Conservation (phyloP, 2,888 invertebrate species). For the Timema podura region DNA sequence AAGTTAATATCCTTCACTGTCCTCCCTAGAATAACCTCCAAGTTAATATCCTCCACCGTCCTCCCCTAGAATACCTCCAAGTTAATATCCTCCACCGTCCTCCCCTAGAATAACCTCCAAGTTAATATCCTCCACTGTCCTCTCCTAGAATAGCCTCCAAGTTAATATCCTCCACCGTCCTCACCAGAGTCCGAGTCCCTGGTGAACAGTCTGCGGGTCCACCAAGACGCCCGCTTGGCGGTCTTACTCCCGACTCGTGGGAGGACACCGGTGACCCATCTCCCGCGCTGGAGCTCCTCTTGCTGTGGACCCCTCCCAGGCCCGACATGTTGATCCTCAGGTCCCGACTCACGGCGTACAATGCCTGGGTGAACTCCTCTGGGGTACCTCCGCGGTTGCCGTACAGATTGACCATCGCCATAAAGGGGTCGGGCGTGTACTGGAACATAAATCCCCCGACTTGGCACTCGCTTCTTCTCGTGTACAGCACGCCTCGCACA, state of each 20-base stretch:
- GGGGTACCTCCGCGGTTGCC: conserved; percentile 38
- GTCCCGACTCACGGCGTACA: conserved; percentile 36
- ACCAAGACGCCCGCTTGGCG: conserved; percentile 10
- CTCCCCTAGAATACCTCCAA: too few relatives aligned
- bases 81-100: too few relatives aligned
- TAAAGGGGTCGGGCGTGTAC: conserved; percentile 36
- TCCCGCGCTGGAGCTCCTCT: conserved; percentile 19
- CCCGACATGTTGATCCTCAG: conserved; percentile 25
- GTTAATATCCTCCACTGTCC: too few relatives aligned
- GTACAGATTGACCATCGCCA: conserved; percentile 36
- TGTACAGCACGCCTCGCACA: too few relatives aligned
- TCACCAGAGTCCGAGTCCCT: conserved; percentile 25
- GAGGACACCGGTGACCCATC: conserved; percentile 21
- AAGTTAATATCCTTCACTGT: too few relatives aligned
- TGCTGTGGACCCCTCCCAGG: conserved; percentile 19
- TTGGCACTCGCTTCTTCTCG: background rate
- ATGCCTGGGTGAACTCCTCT: conserved; percentile 39
- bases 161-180: too few relatives aligned
- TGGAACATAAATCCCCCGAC: conserved; percentile 17
- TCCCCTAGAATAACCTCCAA: too few relatives aligned
- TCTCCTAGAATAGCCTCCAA: too few relatives aligned
- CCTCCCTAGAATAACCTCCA: background rate
- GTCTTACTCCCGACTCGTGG: conserved; percentile 24
- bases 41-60: too few relatives aligned
- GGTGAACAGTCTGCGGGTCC: conserved; percentile 19